phyloP scores from a whole-genome alignment of 2,888 invertebrate species.

The Neoascia interrupta region DNA sequence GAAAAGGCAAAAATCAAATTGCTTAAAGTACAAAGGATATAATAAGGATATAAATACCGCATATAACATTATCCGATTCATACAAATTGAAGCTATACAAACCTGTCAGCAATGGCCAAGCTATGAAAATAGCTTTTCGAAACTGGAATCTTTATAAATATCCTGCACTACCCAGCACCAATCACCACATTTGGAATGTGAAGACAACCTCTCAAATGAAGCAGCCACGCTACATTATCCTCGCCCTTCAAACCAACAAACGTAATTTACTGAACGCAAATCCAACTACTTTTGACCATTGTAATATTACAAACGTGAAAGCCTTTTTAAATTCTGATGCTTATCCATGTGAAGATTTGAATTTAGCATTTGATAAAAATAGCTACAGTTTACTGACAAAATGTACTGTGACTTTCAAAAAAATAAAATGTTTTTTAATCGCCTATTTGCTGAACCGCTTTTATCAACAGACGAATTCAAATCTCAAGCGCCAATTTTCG shows the following conservation, averaged over 20 bases:
- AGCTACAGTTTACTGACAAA: not conserved
- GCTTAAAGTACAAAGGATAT: conserved; percentile 14
- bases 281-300: conserved; percentile 15
- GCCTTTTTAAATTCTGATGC: conserved; percentile 4
- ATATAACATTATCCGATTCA: conserved; percentile 2
- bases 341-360: not conserved
- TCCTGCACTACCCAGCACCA: not conserved
- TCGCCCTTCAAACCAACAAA: conserved; percentile 13
- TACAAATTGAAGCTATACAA: not conserved
- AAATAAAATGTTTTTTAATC: conserved; percentile 8
- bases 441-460: not conserved
- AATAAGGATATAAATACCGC: too few species aligned
- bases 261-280: not conserved
- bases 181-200: conserved; percentile 63
- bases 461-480: not conserved
- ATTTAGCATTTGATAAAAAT: not conserved
- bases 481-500: conserved; percentile 66
- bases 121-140: conserved; percentile 30
- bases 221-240: conserved; percentile 15
- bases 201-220: conserved; percentile 13
- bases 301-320: conserved; percentile 16
- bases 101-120: conserved; percentile 1
- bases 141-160: conserved; percentile 19
- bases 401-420: too few species aligned
- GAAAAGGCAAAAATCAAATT: conserved; percentile 5